Conservation (phyloP, 1,140 invertebrate species). For the Euwallacea fornicatus region DNA sequence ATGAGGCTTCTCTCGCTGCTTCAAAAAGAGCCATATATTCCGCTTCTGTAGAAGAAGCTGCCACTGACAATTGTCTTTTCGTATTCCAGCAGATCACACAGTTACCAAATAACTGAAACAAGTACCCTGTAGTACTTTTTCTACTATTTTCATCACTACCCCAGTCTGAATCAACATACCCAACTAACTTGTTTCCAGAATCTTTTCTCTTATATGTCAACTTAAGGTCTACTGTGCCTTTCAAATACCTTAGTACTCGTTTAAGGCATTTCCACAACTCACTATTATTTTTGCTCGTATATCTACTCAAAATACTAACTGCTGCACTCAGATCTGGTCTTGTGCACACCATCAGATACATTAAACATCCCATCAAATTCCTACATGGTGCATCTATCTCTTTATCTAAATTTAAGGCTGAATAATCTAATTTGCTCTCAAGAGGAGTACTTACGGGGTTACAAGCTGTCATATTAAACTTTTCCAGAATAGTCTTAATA, state of each 20-base stretch:
- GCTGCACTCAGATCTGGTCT: background rate
- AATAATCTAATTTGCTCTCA: background rate
- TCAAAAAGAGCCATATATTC: background rate
- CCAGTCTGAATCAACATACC: background rate
- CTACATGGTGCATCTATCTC: background rate
- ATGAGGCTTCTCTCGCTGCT: background rate
- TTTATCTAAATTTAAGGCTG: background rate
- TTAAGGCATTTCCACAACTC: background rate
- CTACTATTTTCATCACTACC: background rate
- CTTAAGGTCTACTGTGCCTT: background rate
- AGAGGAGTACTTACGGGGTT: background rate
- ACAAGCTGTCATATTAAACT: background rate
- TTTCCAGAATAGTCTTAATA: background rate
- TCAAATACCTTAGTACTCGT: background rate
- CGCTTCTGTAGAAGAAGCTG: background rate
- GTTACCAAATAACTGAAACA: background rate
- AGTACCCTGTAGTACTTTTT: background rate
- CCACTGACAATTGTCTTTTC: background rate
- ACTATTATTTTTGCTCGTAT: background rate
- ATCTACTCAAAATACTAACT: background rate
- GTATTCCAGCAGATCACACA: background rate
- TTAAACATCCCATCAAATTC: background rate
- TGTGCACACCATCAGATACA: background rate
- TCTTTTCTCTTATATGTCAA: background rate
- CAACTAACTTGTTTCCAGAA: background rate